Evolutionary conservation across 2,113 vertebrate species (phyloP).

Genomic region (Struthidea cinerea): DNA sequence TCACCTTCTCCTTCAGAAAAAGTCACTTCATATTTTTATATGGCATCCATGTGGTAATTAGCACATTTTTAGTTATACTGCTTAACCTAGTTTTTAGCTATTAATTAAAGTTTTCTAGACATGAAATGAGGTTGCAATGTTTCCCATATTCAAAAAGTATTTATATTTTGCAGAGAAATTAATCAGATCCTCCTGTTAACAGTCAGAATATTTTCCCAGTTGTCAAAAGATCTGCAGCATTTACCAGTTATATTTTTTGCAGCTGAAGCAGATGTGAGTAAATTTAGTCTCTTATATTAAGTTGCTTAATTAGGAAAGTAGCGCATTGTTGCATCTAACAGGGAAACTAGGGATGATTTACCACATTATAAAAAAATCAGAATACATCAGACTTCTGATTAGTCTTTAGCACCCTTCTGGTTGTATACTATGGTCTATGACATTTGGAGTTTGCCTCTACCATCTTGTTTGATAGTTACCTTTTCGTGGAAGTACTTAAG

Average conservation of each 20-base stretch:
- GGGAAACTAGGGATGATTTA: not conserved
- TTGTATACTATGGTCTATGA: not conserved
- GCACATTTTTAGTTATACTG: constrained; percentile 8
- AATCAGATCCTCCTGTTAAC: not conserved
- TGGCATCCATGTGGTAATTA: not conserved
- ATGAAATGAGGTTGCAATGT: not conserved
- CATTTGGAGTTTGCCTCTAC: not conserved
- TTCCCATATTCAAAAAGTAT: not conserved
- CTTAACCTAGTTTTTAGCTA: not conserved
- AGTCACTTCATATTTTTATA: not conserved
- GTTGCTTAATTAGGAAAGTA: constrained; percentile 32
- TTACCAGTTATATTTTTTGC: constrained; percentile 35
- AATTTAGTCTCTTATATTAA: constrained; percentile 26
- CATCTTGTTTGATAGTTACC: not conserved
- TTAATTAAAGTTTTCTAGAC: constrained; percentile 13
- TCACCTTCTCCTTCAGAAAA: not conserved
- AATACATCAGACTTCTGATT: not conserved
- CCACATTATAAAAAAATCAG: not conserved
- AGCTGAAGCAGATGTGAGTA: constrained; percentile 35
- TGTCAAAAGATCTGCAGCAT: not conserved
- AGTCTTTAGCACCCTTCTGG: not conserved
- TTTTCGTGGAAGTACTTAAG: not conserved
- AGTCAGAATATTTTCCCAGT: not conserved
- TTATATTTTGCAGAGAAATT: not conserved
- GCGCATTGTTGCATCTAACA: constrained; percentile 1